These are phyloP conservation scores for Glyptemys insculpta DNA, from an alignment of 2,797 vertebrate genomes.

Conservation along the genomic window DNA sequence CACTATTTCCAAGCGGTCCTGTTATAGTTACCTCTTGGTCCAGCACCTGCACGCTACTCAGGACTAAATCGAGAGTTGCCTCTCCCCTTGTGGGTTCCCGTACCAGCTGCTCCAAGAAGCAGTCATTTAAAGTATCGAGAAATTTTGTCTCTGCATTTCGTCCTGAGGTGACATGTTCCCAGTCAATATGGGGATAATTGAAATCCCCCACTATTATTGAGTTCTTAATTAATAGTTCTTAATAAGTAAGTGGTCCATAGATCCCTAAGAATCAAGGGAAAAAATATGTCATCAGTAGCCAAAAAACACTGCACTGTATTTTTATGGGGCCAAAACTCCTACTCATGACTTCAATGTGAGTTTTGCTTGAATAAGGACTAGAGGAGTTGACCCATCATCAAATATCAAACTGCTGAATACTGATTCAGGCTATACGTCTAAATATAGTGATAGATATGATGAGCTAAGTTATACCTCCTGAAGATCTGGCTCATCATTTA, in stretches of 20 bases:
- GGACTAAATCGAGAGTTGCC: no score
- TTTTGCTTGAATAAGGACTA: not conserved
- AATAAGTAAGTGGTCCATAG: fast-evolving
- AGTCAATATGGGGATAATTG: no score
- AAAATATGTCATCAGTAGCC: not conserved
- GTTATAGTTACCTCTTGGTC: no score
- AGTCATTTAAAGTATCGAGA: no score
- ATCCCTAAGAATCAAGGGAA: not conserved
- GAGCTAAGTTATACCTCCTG: not conserved
- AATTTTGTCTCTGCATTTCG: no score
- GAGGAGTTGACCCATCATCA: fast-evolving
- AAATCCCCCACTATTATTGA: no score
- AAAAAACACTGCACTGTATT: not conserved
- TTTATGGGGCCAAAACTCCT: not conserved
- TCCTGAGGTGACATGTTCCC: no score
- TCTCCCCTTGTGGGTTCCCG: no score
- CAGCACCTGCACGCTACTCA: no score
- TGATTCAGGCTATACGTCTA: not conserved
- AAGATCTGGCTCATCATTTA: not conserved
- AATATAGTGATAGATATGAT: not conserved
- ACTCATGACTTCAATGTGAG: not conserved
- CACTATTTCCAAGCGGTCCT: no score
- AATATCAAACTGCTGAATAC: not conserved
- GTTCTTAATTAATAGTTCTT: no score
- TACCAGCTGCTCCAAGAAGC: no score